Evolutionary conservation across 2,888 invertebrate species (phyloP).

Genomic region (Pristionchus exspectatus): DNA sequence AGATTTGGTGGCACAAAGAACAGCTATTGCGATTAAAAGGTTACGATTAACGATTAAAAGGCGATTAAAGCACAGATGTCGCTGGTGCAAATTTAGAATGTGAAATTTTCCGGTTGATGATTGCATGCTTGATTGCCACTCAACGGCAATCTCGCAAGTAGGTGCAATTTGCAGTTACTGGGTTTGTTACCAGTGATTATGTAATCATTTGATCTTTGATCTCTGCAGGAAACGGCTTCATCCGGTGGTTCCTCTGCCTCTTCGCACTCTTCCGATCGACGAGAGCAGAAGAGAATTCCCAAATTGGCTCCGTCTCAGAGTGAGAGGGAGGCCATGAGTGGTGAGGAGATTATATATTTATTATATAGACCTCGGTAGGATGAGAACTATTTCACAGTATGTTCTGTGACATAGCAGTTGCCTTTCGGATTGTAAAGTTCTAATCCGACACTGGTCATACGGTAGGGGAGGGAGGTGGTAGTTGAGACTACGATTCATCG

Average conservation of each 20-base stretch:
- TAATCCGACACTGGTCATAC: too few relatives aligned
- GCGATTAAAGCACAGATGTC: too few relatives aligned
- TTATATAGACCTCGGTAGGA: too few relatives aligned
- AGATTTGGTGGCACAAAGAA: too few relatives aligned
- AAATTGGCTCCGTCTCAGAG: not conserved
- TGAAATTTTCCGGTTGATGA: not conserved
- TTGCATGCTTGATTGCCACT: not conserved
- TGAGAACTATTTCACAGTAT: too few relatives aligned
- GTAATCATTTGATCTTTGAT: not conserved
- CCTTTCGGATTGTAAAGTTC: too few relatives aligned
- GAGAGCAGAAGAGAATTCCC: constrained; percentile 24
- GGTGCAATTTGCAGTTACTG: too few relatives aligned
- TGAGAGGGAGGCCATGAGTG: not conserved
- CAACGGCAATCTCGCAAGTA: not conserved
- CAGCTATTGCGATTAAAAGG: too few relatives aligned
- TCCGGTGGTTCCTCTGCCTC: constrained; percentile 35
- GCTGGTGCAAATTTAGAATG: not conserved
- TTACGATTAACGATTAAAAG: too few relatives aligned
- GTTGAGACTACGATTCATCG: too few relatives aligned
- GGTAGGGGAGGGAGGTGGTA: too few relatives aligned
- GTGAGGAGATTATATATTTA: not conserved
- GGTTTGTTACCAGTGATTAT: not conserved
- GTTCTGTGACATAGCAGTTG: too few relatives aligned
- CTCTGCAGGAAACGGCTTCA: not conserved
- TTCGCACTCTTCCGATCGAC: not conserved